phyloP scores from a whole-genome alignment of 35 echinoderm and acorn worm genomes.

The Amphiura filiformis region DNA sequence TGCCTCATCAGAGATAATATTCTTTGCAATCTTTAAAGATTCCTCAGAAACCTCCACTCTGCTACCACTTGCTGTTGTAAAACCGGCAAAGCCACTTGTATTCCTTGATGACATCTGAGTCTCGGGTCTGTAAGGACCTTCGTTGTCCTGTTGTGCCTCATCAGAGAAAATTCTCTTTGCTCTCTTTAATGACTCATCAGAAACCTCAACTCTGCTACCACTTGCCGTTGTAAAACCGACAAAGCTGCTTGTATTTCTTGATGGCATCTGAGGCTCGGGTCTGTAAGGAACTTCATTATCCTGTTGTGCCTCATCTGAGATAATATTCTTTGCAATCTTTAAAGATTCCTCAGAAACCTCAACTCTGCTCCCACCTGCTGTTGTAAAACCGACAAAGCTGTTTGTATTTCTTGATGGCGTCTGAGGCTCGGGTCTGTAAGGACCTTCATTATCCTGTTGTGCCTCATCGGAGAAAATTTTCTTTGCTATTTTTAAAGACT shows the following conservation, averaged over 20 bases:
- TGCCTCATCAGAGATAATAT: conserved; percentile 19
- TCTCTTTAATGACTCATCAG: conserved; percentile 28
- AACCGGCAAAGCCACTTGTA: conserved; percentile 18
- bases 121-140: background rate
- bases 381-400: conserved; percentile 53
- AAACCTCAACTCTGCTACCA: conserved; percentile 51
- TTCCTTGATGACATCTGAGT: background rate
- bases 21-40: conserved; percentile 44
- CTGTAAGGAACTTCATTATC: too few species aligned
- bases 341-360: conserved; percentile 41
- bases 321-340: conserved; percentile 6
- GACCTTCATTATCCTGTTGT: background rate
- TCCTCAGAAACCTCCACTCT: conserved; percentile 38
- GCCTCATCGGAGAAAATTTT: conserved; percentile 5
- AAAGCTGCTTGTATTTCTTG: too few species aligned
- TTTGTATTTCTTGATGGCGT: too few species aligned
- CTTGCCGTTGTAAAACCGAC: conserved; percentile 52
- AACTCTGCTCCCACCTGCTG: conserved; percentile 44
- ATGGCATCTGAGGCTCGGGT: too few species aligned
- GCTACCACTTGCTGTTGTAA: conserved; percentile 58
- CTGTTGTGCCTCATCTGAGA: conserved; percentile 19
- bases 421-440: background rate
- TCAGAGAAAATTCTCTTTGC: conserved; percentile 30
- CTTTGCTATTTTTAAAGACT: conserved; percentile 18
- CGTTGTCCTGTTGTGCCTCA: background rate